These are phyloP conservation scores for Clarias fuscus DNA, from an alignment of 2,797 vertebrate genomes.

Conservation along the genomic window DNA sequence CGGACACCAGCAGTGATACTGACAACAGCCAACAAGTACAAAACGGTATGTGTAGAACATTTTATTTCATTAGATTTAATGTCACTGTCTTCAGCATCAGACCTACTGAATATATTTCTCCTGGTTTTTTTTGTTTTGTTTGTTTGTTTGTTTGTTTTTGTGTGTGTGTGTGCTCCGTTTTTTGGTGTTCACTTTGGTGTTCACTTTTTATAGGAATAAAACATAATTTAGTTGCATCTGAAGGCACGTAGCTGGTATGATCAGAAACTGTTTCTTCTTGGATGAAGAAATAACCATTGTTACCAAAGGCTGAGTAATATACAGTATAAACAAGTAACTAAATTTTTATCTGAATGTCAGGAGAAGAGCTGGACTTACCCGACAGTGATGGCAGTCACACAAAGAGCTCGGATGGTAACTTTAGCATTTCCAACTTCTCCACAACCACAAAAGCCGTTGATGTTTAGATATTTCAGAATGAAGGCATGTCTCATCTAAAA, in stretches of 20 bases:
- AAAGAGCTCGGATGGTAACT: constrained; percentile 63
- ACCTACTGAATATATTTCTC: background rate
- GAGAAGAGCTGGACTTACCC: constrained; percentile 58
- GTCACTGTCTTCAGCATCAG: background rate
- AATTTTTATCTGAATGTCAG: constrained; percentile 59
- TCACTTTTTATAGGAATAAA: background rate
- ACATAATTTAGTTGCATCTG: background rate
- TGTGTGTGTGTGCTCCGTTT: too few relatives aligned
- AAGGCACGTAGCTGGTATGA: background rate
- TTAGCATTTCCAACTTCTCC: constrained; percentile 23
- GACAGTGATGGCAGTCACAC: constrained; percentile 59
- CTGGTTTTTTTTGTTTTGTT: too few relatives aligned
- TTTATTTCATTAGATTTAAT: background rate
- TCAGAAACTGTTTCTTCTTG: background rate
- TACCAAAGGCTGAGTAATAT: constrained; percentile 7
- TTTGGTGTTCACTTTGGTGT: too few relatives aligned
- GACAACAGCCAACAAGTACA: constrained; percentile 66
- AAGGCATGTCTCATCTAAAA: background rate
- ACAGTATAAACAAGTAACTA: constrained; percentile 36
- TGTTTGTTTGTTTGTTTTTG: too few relatives aligned
- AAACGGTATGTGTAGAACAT: constrained; percentile 68
- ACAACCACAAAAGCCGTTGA: background rate
- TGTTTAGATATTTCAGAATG: background rate
- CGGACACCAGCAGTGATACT: constrained; percentile 43
- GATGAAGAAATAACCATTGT: constrained; percentile 5